Evolutionary conservation across 2,888 invertebrate species (phyloP), one percentile per base, ranked within the genome.

Genomic region (Sisyra terminalis): DNA sequence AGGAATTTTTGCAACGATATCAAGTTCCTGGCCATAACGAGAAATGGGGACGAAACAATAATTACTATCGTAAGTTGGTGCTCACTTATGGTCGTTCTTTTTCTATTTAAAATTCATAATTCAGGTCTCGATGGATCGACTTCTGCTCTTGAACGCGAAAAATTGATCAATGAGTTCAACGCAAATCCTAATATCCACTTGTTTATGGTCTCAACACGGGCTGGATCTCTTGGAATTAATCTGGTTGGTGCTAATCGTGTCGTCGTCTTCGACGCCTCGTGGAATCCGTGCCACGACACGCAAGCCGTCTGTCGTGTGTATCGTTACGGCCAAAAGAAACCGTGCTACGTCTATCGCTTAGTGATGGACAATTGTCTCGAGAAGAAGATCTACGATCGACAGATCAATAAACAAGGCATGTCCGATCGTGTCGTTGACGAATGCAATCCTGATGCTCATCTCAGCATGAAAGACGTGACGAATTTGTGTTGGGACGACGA

Each of bases 221-320:
- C 96, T 30, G 96, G 96, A 2, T 94, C 93, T 10, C 66, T 96
- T 29, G 98, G 98, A 7, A 96, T 98, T 49, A 98, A 98, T 66
- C 71, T 98, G 47, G 87, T 94, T 14, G 94, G 96, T 11, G 98
- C 98, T 0, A 97, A 96, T 64, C 73, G 98, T 29, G 97, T 97
- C 4, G 84, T 96, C 34, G 93, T 98, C 39, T 84, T 97, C 55
- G 98, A 98, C 61, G 96, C 97, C 10, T 93, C 92, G 31, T 98
- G 97, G 96, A 98, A 98, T 67, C 97, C 97, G 1, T 97, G 97
- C 57, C 97, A 98, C 56, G 96, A 96, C 57, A 89, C 90, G 0
- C 92, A 92, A 67, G 97, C 97, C 24, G 94, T 98, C 10, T 97
- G 97, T 60, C 70, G 97, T 50, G 93, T 97, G 32, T 92, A 90